Evolutionary conservation across 2,888 invertebrate species (phyloP).

Genomic region (Nebria salina): DNA sequence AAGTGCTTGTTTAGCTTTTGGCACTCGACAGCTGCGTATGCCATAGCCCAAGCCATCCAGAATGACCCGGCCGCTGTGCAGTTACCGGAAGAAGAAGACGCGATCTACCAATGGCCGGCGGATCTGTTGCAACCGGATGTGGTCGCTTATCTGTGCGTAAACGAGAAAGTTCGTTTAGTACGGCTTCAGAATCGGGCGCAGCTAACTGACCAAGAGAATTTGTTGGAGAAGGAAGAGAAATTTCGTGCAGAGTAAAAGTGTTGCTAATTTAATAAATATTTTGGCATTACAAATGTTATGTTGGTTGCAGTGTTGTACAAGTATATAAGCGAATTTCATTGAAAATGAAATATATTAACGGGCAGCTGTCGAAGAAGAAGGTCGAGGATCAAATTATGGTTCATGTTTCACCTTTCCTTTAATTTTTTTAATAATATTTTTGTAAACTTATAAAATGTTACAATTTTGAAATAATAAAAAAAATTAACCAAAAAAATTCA

Average conservation of each 20-base stretch:
- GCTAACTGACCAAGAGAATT: slow-evolving; percentile 56
- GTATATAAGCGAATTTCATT: slow-evolving; percentile 33
- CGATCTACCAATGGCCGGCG: slow-evolving; percentile 61
- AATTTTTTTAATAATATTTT: not conserved
- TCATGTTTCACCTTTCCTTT: slow-evolving; percentile 9
- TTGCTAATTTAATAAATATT: not conserved
- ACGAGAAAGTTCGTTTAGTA: slow-evolving; percentile 58
- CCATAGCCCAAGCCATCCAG: slow-evolving; percentile 58
- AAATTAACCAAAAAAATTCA: too few relatives aligned
- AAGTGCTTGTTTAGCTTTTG: slow-evolving; percentile 58
- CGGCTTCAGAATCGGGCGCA: slow-evolving; percentile 54
- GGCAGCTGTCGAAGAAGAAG: slow-evolving; percentile 32
- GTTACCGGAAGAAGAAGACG: slow-evolving; percentile 56
- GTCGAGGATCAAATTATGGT: slow-evolving; percentile 25
- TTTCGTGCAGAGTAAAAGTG: slow-evolving; percentile 58
- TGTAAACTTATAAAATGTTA: not conserved
- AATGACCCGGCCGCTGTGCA: slow-evolving; percentile 51
- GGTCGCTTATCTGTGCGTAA: slow-evolving; percentile 61
- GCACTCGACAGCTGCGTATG: slow-evolving; percentile 64
- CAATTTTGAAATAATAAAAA: too few relatives aligned
- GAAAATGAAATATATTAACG: slow-evolving; percentile 27
- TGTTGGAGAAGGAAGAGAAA: slow-evolving; percentile 52
- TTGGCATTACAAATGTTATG: not conserved
- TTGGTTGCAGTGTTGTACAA: slow-evolving; percentile 15
- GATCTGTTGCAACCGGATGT: slow-evolving; percentile 63